Evolutionary conservation across 2,113 vertebrate genomes (phyloP), one percentile per base, ranked within the genome.

Genomic region (Leucosticte australis): DNA sequence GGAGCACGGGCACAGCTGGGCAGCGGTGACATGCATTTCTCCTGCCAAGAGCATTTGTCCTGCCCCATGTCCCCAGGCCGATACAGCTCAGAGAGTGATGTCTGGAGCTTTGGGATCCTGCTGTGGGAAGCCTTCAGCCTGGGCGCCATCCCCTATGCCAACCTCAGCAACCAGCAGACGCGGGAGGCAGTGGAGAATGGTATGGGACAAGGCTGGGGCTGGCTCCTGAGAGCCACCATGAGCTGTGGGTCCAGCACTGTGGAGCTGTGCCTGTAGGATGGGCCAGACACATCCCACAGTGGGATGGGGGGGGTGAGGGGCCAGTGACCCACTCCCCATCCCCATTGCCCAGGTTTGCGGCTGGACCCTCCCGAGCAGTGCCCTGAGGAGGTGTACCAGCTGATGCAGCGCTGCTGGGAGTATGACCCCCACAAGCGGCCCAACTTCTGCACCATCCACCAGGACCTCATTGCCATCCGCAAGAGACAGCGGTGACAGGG

Each of bases 21-120:
- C 46, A 21, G 21, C 0, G 12, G 41, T 50, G 80, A 39, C 37
- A 9, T 5, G 39, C 10, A 28, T 42, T 47, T 42, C 49, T 50
- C 9, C 30, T 42, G 39, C 60, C 5, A 4, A 41, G n/a, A 23
- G 13, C 16, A 11, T 23, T 21, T 0, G 0, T 59, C 30, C 71
- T 2, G 2, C 49, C 47, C 95, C 88, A 21, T 81, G 33, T 79
- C 69, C 27, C 42, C 93, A 99, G 99, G 99, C 42, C 98, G 98
- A 47, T 99, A 99, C 95, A 99, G 98, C 90, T 98, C 98, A 0
- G 98, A 99, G 95, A 99, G 99, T 4, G 99, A 99, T 0, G 98
- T 99, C 60, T 99, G 99, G 99, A 99, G 99, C 95, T 99, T 99
- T 7, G 99, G 99, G 8, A 96, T 99, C 60, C 96, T 99, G 69